These are phyloP conservation scores for Grallaria varia DNA, from an alignment of 2,113 vertebrate species.

Conservation along the genomic window DNA sequence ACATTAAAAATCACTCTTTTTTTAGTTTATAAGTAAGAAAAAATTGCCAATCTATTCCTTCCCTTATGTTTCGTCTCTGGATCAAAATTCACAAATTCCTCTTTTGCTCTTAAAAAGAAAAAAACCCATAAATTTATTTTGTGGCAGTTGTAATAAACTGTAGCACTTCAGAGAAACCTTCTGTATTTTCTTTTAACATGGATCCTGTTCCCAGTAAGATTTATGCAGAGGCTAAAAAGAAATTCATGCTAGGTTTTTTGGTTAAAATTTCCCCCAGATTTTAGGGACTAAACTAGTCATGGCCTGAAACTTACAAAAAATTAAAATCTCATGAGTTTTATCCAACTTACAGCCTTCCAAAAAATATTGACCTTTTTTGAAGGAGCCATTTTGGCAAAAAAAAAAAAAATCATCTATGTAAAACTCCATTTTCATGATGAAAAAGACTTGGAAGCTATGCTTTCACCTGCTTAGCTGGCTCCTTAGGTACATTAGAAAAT, in stretches of 20 bases:
- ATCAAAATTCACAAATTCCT: constrained; percentile 33
- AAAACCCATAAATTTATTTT: constrained; percentile 1
- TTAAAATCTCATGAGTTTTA: background rate
- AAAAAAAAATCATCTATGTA: background rate
- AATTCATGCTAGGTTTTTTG: background rate
- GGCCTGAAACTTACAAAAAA: background rate
- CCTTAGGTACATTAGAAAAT: background rate
- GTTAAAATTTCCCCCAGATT: constrained; percentile 2
- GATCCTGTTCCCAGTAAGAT: constrained; percentile 26
- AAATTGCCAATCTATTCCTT: background rate
- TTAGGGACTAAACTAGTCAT: background rate
- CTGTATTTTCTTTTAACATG: constrained; percentile 43
- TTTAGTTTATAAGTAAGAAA: background rate
- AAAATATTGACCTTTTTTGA: background rate
- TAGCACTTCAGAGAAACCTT: constrained; percentile 44
- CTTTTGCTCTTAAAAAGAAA: background rate
- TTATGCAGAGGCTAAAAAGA: constrained; percentile 37
- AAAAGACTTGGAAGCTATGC: background rate
- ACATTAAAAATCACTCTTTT: background rate
- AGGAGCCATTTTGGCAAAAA: background rate
- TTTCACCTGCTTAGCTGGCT: background rate
- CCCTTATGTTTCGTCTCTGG: constrained; percentile 18
- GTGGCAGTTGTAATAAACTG: constrained; percentile 36
- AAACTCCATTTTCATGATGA: background rate
- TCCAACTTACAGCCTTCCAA: background rate